phyloP scores from a whole-genome alignment of 2,113 vertebrate species.

The Polyodon spathula region DNA sequence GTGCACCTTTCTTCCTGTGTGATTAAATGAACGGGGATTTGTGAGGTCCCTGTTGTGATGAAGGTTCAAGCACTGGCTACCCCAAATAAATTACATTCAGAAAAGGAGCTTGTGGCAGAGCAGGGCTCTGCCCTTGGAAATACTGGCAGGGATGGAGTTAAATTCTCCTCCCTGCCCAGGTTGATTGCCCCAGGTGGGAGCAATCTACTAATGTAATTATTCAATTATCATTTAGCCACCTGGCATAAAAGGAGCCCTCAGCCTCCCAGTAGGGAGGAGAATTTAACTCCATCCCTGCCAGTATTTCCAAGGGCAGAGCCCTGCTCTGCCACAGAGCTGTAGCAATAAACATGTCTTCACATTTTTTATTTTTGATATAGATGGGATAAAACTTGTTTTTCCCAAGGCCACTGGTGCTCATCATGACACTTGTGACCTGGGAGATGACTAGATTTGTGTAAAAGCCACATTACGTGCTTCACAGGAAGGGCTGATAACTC shows the following conservation, averaged over 20 bases:
- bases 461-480: slow-evolving; percentile 9
- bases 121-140: too few species aligned
- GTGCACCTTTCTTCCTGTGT: slow-evolving; percentile 26
- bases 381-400: slow-evolving; percentile 36
- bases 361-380: slow-evolving; percentile 42
- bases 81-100: slow-evolving; percentile 47
- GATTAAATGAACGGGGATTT: slow-evolving; percentile 40
- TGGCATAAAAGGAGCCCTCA: too few species aligned
- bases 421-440: slow-evolving; percentile 29
- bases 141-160: too few species aligned
- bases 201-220: too few species aligned
- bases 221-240: too few species aligned
- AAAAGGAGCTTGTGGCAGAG: too few species aligned
- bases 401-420: slow-evolving; percentile 32
- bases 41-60: slow-evolving; percentile 32
- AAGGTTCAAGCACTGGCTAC: slow-evolving; percentile 39
- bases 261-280: too few species aligned
- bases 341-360: slow-evolving; percentile 35
- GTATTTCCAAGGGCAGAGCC: too few species aligned
- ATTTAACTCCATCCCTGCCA: too few species aligned
- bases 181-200: too few species aligned
- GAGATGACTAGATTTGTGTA: background rate
- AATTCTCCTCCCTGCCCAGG: too few species aligned
- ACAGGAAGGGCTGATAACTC: slow-evolving; percentile 18
- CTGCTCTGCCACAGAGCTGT: too few species aligned